A percentile compares a stretch with the other conserved stretches of the same genome.
These are phyloP conservation scores for Pantherophis vulpinus DNA, from an alignment of 2,797 vertebrate genomes.

Conservation along the genomic window DNA sequence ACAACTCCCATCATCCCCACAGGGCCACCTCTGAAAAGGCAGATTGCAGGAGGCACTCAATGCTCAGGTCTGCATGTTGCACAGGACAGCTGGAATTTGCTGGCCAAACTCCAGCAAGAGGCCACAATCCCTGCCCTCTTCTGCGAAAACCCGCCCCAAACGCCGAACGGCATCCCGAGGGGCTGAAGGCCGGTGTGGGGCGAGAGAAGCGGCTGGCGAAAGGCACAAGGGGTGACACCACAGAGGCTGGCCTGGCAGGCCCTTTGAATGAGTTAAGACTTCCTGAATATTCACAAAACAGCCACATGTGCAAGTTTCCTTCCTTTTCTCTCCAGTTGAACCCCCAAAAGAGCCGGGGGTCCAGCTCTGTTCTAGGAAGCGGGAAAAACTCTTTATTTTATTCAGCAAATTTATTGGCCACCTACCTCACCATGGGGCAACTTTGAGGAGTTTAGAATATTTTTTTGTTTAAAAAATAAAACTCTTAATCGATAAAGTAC, in stretches of 20 bases:
- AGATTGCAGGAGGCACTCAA: background rate
- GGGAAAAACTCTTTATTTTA: background rate
- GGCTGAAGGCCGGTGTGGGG: background rate
- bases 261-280: background rate
- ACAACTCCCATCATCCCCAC: background rate
- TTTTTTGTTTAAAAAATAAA: background rate
- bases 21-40: background rate
- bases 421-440: background rate
- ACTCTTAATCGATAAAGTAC: background rate
- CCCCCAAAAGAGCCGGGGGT: background rate
- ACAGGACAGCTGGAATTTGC: background rate
- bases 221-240: background rate
- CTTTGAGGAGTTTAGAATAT: background rate
- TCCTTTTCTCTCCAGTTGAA: background rate
- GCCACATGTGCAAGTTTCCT: background rate
- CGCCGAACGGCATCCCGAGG: fast-evolving
- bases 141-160: background rate
- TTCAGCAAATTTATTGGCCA: background rate
- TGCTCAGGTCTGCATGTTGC: background rate
- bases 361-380: background rate
- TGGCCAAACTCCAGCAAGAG: background rate
- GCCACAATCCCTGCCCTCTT: background rate
- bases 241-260: background rate
- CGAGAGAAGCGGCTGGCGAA: background rate
- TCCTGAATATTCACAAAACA: background rate